Percentiles rank a stretch among this genome's conserved stretches.
Evolutionary conservation across 2,113 vertebrate species (phyloP).

Genomic region (Aplodontia rufa): DNA sequence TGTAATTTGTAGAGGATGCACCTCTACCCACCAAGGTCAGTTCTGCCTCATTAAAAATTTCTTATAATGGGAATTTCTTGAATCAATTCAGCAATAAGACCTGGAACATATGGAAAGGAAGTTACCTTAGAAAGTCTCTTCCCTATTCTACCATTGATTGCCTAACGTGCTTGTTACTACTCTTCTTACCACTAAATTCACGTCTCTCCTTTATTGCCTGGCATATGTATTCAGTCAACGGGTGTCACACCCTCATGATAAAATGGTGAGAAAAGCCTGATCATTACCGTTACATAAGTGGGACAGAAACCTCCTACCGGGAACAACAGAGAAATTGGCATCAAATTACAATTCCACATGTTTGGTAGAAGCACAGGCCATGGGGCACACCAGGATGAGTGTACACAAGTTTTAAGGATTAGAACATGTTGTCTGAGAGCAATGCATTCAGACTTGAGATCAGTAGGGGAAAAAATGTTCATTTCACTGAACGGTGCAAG

Average conservation of each 20-base stretch:
- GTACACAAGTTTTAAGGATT: neutral
- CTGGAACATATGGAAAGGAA: neutral
- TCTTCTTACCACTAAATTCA: neutral
- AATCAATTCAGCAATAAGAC: neutral
- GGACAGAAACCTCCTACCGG: neutral
- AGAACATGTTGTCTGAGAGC: neutral
- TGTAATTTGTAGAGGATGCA: neutral
- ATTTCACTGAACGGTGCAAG: neutral
- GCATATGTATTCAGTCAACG: neutral
- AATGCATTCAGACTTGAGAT: neutral
- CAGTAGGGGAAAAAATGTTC: neutral
- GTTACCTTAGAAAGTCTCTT: neutral
- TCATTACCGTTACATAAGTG: neutral
- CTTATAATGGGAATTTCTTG: constrained; percentile 10
- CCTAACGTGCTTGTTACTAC: neutral
- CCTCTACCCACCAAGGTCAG: neutral
- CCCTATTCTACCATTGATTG: neutral
- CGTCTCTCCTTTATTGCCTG: neutral
- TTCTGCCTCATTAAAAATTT: constrained; percentile 2
- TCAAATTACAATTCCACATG: neutral
- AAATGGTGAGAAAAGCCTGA: neutral
- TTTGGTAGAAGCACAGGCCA: neutral
- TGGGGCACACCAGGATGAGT: neutral
- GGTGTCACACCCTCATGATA: neutral
- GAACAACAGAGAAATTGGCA: neutral